These are phyloP conservation scores for Arenaria interpres DNA, from an alignment of 2,113 vertebrate species.

Conservation along the genomic window DNA sequence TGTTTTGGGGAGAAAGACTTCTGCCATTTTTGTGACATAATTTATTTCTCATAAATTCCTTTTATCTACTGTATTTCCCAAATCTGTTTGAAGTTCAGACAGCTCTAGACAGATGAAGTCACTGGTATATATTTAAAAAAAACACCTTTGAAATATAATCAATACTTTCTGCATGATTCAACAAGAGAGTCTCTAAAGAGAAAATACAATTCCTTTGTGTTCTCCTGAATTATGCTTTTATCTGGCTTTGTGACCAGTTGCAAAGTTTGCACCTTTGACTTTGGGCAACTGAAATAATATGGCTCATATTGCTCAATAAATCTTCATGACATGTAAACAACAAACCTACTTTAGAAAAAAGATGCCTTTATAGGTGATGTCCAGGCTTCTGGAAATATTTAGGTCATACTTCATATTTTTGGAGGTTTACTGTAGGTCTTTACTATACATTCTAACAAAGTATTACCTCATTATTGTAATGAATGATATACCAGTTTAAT, in stretches of 20 bases:
- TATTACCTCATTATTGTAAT: neutral
- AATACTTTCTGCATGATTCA: constrained; percentile 61
- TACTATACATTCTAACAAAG: neutral
- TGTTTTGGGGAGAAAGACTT: neutral
- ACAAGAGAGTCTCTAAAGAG: constrained; percentile 17
- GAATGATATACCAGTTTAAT: neutral
- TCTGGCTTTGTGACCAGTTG: neutral
- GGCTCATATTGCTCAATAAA: neutral
- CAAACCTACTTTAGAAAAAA: neutral
- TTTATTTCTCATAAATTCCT: constrained; percentile 33
- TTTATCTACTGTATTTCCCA: constrained; percentile 17
- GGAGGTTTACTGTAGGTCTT: neutral
- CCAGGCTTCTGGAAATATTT: neutral
- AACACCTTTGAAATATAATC: constrained; percentile 52
- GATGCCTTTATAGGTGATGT: neutral
- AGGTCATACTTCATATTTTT: neutral
- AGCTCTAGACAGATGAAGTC: constrained; percentile 34
- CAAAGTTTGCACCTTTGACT: neutral
- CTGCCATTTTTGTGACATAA: neutral
- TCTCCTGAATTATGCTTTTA: neutral
- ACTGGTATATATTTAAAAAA: neutral
- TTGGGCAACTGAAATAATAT: neutral
- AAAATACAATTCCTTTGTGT: constrained; percentile 9
- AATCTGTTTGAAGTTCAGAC: constrained; percentile 58
- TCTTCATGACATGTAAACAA: neutral